Conservation (phyloP, 2,797 vertebrate genomes). For the Zalophus californianus region DNA sequence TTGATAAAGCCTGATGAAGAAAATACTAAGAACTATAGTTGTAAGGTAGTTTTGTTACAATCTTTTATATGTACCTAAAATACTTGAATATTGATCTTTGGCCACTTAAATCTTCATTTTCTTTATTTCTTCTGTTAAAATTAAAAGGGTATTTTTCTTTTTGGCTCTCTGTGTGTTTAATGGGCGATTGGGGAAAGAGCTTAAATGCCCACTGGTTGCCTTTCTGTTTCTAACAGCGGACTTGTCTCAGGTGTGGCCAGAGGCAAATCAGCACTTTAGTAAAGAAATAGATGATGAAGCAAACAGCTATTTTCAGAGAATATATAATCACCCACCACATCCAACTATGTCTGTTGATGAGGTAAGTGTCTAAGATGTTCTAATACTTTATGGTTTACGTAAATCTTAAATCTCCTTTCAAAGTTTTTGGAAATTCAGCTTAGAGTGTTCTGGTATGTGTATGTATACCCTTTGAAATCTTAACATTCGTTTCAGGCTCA, state of each 20-base stretch:
- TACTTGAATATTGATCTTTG: constrained; percentile 20
- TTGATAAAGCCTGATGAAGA: neutral
- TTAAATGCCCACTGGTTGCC: constrained; percentile 49
- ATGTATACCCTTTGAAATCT: neutral
- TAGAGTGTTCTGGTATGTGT: neutral
- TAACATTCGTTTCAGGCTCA: neutral
- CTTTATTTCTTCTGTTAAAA: neutral
- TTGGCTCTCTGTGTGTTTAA: neutral
- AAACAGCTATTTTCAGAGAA: constrained; percentile 99
- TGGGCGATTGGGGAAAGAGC: neutral
- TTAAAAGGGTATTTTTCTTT: neutral
- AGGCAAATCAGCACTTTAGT: constrained; percentile 99
- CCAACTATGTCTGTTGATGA: constrained; percentile 99
- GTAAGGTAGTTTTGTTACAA: neutral
- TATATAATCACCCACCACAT: constrained; percentile 99
- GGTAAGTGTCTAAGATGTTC: constrained; percentile 87
- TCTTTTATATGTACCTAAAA: neutral
- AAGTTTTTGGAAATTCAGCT: constrained; percentile 27
- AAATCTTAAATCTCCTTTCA: neutral
- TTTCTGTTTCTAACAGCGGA: constrained; percentile 91
- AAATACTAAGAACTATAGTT: neutral
- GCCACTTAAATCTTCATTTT: constrained; percentile 10
- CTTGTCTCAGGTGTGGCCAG: constrained; percentile 99
- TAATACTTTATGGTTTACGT: neutral
- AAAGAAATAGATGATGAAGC: constrained; percentile 99